Conservation (phyloP, 2,113 vertebrate species). For the Xenopus laevis region DNA sequence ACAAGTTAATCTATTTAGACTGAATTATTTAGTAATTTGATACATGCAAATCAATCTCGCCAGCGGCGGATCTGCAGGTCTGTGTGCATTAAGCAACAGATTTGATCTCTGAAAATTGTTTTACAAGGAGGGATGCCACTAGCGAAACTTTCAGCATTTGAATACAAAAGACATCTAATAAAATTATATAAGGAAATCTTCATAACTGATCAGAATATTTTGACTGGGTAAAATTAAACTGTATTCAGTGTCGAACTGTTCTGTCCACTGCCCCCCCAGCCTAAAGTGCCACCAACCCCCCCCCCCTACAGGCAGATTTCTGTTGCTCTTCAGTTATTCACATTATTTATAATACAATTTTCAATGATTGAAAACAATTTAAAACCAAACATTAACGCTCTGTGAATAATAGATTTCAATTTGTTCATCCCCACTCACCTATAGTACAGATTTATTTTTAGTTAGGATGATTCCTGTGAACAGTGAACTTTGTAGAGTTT, state of each 20-base stretch:
- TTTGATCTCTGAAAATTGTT: constrained; percentile 34
- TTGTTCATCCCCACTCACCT: too few species aligned
- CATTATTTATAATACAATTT: too few species aligned
- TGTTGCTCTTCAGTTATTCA: too few species aligned
- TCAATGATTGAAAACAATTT: too few species aligned
- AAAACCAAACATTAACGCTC: too few species aligned
- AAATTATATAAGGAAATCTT: constrained; percentile 1
- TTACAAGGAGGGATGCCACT: constrained; percentile 3
- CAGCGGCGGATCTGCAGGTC: constrained; percentile 11
- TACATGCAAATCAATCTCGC: constrained; percentile 47
- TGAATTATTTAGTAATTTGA: constrained; percentile 56
- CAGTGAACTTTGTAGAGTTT: too few species aligned
- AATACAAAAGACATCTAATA: constrained; percentile 28
- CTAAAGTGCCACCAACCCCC: too few species aligned
- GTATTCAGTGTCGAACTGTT: neutral
- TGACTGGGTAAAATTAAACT: neutral
- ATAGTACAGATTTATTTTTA: too few species aligned
- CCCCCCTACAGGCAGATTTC: too few species aligned
- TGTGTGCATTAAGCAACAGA: constrained; percentile 31
- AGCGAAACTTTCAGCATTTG: constrained; percentile 16
- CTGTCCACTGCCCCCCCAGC: neutral
- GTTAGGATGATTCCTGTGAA: too few species aligned
- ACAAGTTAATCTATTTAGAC: constrained; percentile 56
- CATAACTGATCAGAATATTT: neutral
- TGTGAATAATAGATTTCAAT: too few species aligned